Percentiles rank a stretch among this genome's conserved stretches.
Conservation (phyloP, 2,797 vertebrate species). For the Sphenodon punctatus region DNA sequence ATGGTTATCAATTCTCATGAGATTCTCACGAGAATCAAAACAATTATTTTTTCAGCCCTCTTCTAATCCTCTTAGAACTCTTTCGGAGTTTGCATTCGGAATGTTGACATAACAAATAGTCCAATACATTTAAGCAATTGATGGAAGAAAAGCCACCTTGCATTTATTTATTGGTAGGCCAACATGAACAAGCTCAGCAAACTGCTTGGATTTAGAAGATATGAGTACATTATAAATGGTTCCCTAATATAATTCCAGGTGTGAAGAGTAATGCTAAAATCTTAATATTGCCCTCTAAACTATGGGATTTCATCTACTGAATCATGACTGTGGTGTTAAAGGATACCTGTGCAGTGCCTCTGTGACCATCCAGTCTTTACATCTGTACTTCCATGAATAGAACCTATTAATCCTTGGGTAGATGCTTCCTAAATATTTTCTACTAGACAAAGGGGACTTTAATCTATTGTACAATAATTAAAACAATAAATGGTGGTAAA, state of each 20-base stretch:
- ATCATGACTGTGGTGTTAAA: rapidly evolving
- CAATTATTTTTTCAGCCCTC: too few relatives aligned
- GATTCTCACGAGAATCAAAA: too few relatives aligned
- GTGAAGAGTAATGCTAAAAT: neutral
- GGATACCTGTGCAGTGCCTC: neutral
- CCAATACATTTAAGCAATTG: neutral
- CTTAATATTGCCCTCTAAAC: neutral
- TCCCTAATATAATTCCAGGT: neutral
- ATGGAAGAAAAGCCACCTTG: neutral
- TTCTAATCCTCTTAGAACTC: neutral
- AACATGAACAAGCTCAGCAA: neutral
- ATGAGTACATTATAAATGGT: rapidly evolving
- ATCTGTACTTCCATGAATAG: neutral
- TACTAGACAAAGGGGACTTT: neutral
- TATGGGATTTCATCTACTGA: neutral
- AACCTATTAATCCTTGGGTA: neutral
- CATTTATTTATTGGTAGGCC: neutral
- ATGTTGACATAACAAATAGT: neutral
- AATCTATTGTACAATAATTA: too few relatives aligned
- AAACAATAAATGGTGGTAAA: too few relatives aligned
- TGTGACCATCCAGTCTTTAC: neutral
- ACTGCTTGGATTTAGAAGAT: rapidly evolving
- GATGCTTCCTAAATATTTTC: neutral
- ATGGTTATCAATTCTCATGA: too few relatives aligned
- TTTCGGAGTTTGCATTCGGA: neutral